Conservation (phyloP, 2,797 vertebrate genomes). For the Streptopelia turtur region DNA sequence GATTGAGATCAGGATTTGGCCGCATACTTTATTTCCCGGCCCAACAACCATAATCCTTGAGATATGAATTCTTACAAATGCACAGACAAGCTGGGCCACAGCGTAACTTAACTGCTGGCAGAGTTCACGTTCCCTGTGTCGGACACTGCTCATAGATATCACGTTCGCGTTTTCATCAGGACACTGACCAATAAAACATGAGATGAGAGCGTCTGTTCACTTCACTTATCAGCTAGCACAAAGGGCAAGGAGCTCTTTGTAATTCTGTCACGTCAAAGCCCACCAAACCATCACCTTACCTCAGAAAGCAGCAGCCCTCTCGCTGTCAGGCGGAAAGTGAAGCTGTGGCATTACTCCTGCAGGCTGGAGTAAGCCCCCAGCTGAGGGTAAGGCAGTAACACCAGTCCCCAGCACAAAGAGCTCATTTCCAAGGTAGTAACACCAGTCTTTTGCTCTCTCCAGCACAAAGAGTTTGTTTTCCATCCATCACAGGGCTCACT, state of each 20-base stretch:
- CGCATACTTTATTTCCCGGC: rapidly evolving
- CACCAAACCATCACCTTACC: neutral
- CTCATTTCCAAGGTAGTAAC: neutral
- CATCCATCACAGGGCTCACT: too few species aligned
- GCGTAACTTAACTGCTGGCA: neutral
- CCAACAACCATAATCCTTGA: neutral
- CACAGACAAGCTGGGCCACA: rapidly evolving
- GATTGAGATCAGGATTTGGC: slow-evolving; percentile 52
- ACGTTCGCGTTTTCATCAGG: neutral
- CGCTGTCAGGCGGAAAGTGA: rapidly evolving
- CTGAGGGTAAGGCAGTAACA: neutral
- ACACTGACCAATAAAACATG: neutral
- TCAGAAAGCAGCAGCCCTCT: neutral
- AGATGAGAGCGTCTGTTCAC: neutral
- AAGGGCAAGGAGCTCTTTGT: neutral
- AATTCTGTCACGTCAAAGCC: neutral
- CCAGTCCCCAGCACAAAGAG: rapidly evolving
- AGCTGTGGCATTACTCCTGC: rapidly evolving
- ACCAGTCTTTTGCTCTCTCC: rapidly evolving
- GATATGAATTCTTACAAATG: neutral
- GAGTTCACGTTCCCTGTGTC: rapidly evolving
- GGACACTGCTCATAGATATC: neutral
- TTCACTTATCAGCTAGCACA: neutral
- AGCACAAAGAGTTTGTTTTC: neutral
- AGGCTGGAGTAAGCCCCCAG: rapidly evolving